phyloP scores from a whole-genome alignment of 2,888 invertebrate genomes.

The Sesia bembeciformis region DNA sequence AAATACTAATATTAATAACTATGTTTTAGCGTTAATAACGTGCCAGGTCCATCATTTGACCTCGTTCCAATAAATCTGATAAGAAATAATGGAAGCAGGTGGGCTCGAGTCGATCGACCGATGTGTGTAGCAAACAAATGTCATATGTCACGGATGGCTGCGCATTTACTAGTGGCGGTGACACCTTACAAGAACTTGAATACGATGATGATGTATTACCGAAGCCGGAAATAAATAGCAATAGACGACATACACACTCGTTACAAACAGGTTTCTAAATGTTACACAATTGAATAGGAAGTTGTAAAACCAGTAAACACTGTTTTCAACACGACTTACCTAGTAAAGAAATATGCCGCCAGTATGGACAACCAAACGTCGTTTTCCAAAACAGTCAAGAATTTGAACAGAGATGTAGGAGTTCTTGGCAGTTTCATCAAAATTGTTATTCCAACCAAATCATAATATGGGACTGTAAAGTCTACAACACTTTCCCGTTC shows the following conservation, averaged over 20 bases:
- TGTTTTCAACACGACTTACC: constrained; percentile 56
- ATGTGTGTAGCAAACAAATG: constrained; percentile 18
- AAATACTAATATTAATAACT: too few species aligned
- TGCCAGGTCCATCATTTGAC: constrained; percentile 27
- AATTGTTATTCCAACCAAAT: constrained; percentile 97
- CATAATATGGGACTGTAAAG: constrained; percentile 98
- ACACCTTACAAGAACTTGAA: neutral
- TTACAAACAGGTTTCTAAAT: neutral
- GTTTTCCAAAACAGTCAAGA: constrained; percentile 95
- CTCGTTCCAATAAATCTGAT: constrained; percentile 53
- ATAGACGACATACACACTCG: neutral
- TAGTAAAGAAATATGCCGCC: constrained; percentile 95
- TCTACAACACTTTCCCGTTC: constrained; percentile 97
- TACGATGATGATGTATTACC: neutral
- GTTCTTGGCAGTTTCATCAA: constrained; percentile 93
- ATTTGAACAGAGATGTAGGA: constrained; percentile 95
- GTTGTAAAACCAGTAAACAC: neutral
- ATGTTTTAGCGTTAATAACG: neutral
- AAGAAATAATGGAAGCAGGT: constrained; percentile 49
- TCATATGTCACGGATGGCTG: constrained; percentile 26
- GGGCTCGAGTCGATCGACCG: constrained; percentile 33
- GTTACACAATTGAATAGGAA: neutral
- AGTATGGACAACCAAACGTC: constrained; percentile 98
- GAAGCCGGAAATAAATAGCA: neutral
- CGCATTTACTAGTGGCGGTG: constrained; percentile 11